A percentile compares a stretch with the other conserved stretches of the same genome.
These are phyloP conservation scores for Pemphigus obesinymphae DNA, from an alignment of 1,140 invertebrate genomes.

Conservation along the genomic window DNA sequence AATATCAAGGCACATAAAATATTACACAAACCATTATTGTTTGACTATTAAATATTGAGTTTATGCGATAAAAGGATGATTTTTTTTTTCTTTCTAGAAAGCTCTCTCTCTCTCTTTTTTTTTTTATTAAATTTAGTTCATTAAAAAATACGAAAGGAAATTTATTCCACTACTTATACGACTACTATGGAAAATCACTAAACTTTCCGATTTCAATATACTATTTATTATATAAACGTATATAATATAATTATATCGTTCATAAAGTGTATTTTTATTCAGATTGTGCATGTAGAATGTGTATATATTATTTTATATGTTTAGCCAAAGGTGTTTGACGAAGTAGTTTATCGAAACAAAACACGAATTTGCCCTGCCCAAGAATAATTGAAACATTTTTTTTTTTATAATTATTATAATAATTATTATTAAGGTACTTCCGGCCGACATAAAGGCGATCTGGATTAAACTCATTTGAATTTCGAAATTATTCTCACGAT, in stretches of 20 bases:
- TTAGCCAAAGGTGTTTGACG: background rate
- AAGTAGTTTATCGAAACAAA: background rate
- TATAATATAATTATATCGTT: background rate
- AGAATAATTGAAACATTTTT: conserved; percentile 7
- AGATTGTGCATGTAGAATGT: background rate
- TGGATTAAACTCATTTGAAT: conserved; percentile 4
- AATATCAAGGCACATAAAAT: too few species aligned
- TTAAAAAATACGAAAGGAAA: too few species aligned
- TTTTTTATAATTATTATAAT: background rate
- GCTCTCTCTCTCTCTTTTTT: too few species aligned
- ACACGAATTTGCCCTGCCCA: background rate
- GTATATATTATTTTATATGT: background rate
- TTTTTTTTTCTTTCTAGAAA: too few species aligned
- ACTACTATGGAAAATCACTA: background rate
- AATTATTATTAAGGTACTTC: conserved; percentile 2
- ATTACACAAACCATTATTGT: too few species aligned
- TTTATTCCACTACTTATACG: too few species aligned
- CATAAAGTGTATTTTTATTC: background rate
- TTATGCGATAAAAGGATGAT: too few species aligned
- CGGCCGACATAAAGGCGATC: background rate
- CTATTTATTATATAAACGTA: too few species aligned
- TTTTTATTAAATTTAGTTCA: too few species aligned
- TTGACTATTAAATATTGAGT: too few species aligned
- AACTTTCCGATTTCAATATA: background rate
- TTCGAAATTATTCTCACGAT: conserved; percentile 13